A percentile compares a stretch with the other conserved stretches of the same genome.
Conservation (phyloP, 1,140 invertebrate species). For the Drosophila rufa region DNA sequence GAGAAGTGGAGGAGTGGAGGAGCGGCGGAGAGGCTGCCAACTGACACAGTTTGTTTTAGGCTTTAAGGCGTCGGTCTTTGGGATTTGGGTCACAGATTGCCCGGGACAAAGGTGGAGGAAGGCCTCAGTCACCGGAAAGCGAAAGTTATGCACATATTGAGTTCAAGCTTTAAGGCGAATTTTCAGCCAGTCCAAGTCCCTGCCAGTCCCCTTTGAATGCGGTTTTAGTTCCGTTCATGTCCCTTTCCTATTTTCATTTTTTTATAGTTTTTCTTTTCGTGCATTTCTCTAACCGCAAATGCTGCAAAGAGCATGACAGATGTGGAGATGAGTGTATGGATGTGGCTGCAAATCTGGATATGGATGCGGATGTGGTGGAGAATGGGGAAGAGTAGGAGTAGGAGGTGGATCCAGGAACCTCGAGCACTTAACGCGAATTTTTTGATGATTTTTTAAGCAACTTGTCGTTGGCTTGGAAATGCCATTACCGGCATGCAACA, state of each 20-base stretch:
- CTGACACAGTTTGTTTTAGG: slow-evolving; percentile 79
- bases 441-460: slow-evolving; percentile 77
- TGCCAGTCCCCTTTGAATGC: slow-evolving; percentile 30
- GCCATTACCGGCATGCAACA: slow-evolving; percentile 72
- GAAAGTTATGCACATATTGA: slow-evolving; percentile 77
- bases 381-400: slow-evolving; percentile 8
- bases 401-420: slow-evolving; percentile 14
- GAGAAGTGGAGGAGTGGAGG: background rate
- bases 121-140: slow-evolving; percentile 54
- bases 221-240: slow-evolving; percentile 46
- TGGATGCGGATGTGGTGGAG: slow-evolving; percentile 16
- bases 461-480: slow-evolving; percentile 71
- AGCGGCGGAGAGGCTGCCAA: slow-evolving; percentile 24
- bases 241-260: background rate
- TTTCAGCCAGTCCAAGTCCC: slow-evolving; percentile 16
- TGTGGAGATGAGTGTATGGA: slow-evolving; percentile 24
- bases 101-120: slow-evolving; percentile 50
- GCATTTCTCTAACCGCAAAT: slow-evolving; percentile 39
- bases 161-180: slow-evolving; percentile 59
- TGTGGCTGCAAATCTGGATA: slow-evolving; percentile 27
- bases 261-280: slow-evolving; percentile 5
- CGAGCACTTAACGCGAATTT: slow-evolving; percentile 63
- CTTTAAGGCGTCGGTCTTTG: slow-evolving; percentile 69
- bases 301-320: slow-evolving; percentile 71
- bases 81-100: slow-evolving; percentile 80